Conservation (phyloP, 2,888 invertebrate species). For the Mechanitis mazaeus region DNA sequence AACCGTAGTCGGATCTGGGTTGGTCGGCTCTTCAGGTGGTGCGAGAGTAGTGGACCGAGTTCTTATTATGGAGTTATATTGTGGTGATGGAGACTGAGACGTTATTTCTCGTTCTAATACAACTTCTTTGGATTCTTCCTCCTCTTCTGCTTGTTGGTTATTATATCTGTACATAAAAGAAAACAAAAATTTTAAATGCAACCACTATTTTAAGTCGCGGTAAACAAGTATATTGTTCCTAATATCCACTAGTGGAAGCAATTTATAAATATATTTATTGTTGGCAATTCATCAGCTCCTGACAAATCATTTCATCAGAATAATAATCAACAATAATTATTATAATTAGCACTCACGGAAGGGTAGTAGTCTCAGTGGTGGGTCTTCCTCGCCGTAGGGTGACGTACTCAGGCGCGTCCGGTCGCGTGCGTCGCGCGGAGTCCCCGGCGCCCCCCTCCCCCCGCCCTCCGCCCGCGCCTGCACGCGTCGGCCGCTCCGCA, state of each 20-base stretch:
- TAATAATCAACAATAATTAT: not conserved
- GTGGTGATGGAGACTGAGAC: conserved; percentile 53
- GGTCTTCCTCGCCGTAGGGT: conserved; percentile 80
- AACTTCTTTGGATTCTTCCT: conserved; percentile 53
- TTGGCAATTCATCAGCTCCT: no score
- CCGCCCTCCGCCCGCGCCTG: conserved; percentile 40
- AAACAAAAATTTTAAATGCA: no score
- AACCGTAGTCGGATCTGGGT: conserved; percentile 62
- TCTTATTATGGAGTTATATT: conserved; percentile 62
- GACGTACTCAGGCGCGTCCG: conserved; percentile 79
- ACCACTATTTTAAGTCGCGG: not conserved
- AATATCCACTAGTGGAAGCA: no score
- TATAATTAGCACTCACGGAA: conserved; percentile 54
- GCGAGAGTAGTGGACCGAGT: conserved; percentile 53
- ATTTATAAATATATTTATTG: no score
- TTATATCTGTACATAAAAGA: conserved; percentile 46
- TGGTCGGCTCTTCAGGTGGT: conserved; percentile 38
- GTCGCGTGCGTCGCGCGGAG: conserved; percentile 34
- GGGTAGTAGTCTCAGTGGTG: conserved; percentile 66
- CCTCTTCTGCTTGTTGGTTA: conserved; percentile 38
- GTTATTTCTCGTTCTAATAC: conserved; percentile 65
- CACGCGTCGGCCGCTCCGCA: conserved; percentile 49
- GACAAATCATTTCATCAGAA: no score
- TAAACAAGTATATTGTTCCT: no score
- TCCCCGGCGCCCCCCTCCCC: conserved; percentile 23